A percentile compares a stretch with the other conserved stretches of the same genome.
phyloP scores from a whole-genome alignment of 2,113 vertebrate species.

The Porphyrio hochstetteri region DNA sequence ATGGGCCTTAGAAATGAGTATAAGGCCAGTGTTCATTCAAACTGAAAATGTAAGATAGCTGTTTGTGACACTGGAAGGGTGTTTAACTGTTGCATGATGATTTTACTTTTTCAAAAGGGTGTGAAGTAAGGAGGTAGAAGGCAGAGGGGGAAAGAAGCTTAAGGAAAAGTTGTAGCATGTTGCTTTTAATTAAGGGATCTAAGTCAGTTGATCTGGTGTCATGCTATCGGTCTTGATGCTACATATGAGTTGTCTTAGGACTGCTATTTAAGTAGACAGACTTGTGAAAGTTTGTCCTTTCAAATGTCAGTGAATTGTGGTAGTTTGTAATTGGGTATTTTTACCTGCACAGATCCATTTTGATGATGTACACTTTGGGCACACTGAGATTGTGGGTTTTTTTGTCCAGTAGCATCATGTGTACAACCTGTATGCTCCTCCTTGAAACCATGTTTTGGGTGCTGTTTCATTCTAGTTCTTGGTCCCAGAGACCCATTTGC shows the following conservation, averaged over 20 bases:
- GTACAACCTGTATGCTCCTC: background rate
- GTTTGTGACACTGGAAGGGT: background rate
- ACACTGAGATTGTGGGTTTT: background rate
- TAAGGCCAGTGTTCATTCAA: background rate
- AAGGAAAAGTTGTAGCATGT: background rate
- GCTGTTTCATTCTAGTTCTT: background rate
- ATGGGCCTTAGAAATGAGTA: background rate
- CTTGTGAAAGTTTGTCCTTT: background rate
- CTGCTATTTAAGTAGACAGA: background rate
- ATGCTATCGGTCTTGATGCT: background rate
- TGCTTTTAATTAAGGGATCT: background rate
- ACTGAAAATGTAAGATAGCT: background rate
- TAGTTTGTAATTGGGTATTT: background rate
- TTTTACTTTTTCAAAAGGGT: background rate
- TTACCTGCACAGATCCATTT: background rate
- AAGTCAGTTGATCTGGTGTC: background rate
- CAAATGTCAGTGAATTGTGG: background rate
- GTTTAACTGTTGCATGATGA: background rate
- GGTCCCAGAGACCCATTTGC: background rate
- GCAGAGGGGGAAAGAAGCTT: rapidly evolving
- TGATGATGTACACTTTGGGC: background rate
- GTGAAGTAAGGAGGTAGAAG: background rate
- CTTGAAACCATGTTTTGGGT: background rate
- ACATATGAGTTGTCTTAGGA: background rate
- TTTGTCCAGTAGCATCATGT: background rate